Evolutionary conservation across 1,140 invertebrate species (phyloP).

Genomic region (Drosophila neocordata): DNA sequence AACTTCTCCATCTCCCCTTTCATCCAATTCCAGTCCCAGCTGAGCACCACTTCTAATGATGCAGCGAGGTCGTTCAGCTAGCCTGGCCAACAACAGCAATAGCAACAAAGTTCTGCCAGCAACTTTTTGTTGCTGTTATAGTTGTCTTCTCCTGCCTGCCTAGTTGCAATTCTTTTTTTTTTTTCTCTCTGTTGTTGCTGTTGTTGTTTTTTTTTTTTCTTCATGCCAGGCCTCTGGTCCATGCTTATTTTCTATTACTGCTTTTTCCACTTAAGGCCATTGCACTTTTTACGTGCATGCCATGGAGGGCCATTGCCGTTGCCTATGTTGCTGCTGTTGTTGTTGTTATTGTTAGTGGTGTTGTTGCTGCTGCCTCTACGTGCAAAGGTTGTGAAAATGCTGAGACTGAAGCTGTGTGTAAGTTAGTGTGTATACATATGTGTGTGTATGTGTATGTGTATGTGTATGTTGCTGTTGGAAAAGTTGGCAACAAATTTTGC

Average conservation of each 20-base stretch:
- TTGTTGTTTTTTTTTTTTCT: conserved; percentile 23
- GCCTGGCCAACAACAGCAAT: conserved; percentile 28
- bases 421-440: not conserved
- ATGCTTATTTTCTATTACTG: conserved; percentile 81
- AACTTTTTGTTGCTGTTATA: conserved; percentile 50
- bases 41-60: conserved; percentile 79
- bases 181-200: conserved; percentile 9
- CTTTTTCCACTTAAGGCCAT: conserved; percentile 81
- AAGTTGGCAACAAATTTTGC: conserved; percentile 80
- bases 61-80: conserved; percentile 73
- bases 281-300: conserved; percentile 81
- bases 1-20: not conserved
- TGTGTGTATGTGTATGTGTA: conserved; percentile 44
- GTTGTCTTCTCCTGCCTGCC: conserved; percentile 38
- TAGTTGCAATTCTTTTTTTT: conserved; percentile 48
- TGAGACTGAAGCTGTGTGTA: conserved; percentile 41
- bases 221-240: conserved; percentile 56
- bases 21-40: conserved; percentile 34
- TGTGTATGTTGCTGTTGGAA: conserved; percentile 57
- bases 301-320: conserved; percentile 79
- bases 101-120: conserved; percentile 41
- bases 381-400: conserved; percentile 81
- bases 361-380: conserved; percentile 61
- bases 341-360: conserved; percentile 15
- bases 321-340: conserved; percentile 39